Percentiles rank a stretch among this genome's conserved stretches.
Conservation (phyloP, 2,797 vertebrate species). For the Erithacus rubecula region DNA sequence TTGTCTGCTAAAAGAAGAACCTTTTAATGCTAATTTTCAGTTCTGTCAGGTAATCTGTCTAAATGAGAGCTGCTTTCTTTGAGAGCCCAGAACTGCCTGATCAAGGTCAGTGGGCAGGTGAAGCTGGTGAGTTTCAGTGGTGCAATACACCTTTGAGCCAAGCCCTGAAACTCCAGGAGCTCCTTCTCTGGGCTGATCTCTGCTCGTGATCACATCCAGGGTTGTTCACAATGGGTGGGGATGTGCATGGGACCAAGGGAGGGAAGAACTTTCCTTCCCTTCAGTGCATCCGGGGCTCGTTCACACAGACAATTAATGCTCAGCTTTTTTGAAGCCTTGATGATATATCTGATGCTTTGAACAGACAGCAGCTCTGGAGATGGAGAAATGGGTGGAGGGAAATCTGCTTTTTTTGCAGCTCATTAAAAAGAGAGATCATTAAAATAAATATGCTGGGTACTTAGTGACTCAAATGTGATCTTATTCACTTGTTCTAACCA, state of each 20-base stretch:
- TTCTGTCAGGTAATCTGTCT: not conserved
- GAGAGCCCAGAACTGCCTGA: not conserved
- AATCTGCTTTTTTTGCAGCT: not conserved
- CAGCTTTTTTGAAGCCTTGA: not conserved
- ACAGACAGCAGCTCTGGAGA: not conserved
- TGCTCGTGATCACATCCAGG: not conserved
- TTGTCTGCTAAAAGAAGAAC: not conserved
- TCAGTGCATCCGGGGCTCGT: not conserved
- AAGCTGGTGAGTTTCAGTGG: not conserved
- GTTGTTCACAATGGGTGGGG: not conserved
- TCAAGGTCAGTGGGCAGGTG: not conserved
- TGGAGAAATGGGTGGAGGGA: not conserved
- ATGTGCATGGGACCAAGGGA: not conserved
- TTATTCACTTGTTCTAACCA: not conserved
- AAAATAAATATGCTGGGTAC: not conserved
- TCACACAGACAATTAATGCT: not conserved
- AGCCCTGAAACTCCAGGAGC: not conserved
- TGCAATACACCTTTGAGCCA: not conserved
- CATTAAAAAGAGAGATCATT: not conserved
- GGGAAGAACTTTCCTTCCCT: not conserved
- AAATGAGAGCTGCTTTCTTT: not conserved
- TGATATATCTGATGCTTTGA: not conserved
- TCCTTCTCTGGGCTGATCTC: not conserved
- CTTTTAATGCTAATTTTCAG: not conserved
- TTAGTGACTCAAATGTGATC: not conserved